These are phyloP conservation scores for Cyanocitta stelleri DNA, from an alignment of 2,113 vertebrate species.

Conservation along the genomic window DNA sequence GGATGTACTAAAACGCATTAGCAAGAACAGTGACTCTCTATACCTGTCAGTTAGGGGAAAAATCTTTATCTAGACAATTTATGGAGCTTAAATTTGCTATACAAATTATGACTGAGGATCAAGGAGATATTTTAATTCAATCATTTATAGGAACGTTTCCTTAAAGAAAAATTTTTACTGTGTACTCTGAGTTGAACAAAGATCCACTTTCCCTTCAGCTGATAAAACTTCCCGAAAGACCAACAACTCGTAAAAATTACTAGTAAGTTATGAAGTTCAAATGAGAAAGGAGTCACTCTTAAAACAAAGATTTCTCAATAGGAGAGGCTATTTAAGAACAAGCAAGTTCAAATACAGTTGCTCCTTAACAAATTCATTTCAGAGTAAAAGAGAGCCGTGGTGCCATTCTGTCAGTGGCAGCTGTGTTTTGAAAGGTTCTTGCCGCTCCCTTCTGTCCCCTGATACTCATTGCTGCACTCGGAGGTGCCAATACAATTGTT, in stretches of 20 bases:
- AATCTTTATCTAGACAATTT: background rate
- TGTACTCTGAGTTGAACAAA: background rate
- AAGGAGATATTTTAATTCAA: background rate
- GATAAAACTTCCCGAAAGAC: background rate
- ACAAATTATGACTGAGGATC: background rate
- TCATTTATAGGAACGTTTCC: background rate
- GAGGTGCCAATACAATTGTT: constrained; percentile 6
- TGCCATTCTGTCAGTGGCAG: constrained; percentile 8
- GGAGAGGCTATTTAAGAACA: background rate
- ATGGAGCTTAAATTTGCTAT: background rate
- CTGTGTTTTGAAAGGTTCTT: constrained; percentile 7
- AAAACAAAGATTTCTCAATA: background rate
- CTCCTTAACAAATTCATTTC: background rate
- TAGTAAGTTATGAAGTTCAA: background rate
- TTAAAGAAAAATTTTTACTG: background rate
- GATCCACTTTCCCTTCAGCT: background rate
- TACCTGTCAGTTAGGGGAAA: background rate
- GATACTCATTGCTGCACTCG: background rate
- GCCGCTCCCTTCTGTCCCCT: background rate
- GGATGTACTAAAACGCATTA: background rate
- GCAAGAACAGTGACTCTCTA: background rate
- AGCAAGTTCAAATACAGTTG: background rate
- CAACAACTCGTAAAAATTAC: background rate
- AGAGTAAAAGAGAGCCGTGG: background rate
- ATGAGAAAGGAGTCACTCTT: background rate